Percentiles rank a stretch among this genome's conserved stretches.
These are phyloP conservation scores for Volucella bombylans DNA, from an alignment of 2,888 invertebrate genomes.

Conservation along the genomic window DNA sequence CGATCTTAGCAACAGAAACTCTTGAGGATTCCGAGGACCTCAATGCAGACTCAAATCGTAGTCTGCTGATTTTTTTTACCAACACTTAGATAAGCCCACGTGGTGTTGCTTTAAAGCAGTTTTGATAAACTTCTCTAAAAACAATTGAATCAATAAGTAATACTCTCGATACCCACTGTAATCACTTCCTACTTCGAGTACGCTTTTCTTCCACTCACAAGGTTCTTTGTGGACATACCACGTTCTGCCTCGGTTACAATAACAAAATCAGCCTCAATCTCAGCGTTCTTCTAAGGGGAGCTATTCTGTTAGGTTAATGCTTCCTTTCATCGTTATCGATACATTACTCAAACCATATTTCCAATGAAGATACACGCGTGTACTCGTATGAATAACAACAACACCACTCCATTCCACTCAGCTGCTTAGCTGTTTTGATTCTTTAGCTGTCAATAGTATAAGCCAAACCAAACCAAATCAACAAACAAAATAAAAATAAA, in stretches of 20 bases:
- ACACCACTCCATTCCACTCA: conserved; percentile 5
- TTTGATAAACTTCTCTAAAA: too few species aligned
- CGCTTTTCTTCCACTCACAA: conserved; percentile 9
- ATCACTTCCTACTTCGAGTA: conserved; percentile 34
- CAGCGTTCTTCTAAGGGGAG: conserved; percentile 25
- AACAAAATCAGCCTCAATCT: conserved; percentile 3
- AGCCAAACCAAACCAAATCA: conserved; percentile 20
- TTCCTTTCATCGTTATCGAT: conserved; percentile 53
- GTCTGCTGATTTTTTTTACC: too few species aligned
- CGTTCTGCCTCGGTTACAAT: conserved; percentile 25
- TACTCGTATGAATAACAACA: conserved; percentile 49
- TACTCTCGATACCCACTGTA: conserved; percentile 43
- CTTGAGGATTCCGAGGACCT: too few species aligned
- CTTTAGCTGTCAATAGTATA: conserved; percentile 25
- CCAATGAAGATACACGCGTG: conserved; percentile 2
- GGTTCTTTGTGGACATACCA: conserved; percentile 34
- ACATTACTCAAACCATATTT: conserved; percentile 44
- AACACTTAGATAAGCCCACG: too few species aligned
- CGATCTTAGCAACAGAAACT: too few species aligned
- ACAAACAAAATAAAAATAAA: conserved; percentile 59
- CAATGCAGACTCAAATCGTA: too few species aligned
- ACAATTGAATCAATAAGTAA: not conserved
- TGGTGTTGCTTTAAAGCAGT: too few species aligned
- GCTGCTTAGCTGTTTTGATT: too few species aligned
- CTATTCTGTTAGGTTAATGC: conserved; percentile 16